These are phyloP conservation scores for Drosophila navojoa DNA, from an alignment of 1,140 invertebrate species.

Conservation along the genomic window DNA sequence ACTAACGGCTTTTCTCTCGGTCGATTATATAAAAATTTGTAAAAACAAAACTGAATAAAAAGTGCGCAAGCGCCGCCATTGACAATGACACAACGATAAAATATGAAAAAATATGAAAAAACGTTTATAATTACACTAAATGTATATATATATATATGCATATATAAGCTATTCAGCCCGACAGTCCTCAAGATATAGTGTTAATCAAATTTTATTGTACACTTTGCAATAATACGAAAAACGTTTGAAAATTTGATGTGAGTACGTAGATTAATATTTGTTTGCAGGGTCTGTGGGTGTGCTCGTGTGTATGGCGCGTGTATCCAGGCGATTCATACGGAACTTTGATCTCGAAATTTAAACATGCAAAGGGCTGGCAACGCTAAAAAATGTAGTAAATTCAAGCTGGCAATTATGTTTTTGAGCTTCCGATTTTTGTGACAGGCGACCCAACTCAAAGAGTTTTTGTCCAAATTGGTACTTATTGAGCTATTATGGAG, in stretches of 20 bases:
- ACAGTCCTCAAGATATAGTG: conserved; percentile 17
- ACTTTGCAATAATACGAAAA: conserved; percentile 33
- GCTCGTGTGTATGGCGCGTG: neutral
- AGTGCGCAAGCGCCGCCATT: conserved; percentile 18
- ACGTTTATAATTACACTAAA: conserved; percentile 28
- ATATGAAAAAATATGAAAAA: conserved; percentile 34
- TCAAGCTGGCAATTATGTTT: neutral
- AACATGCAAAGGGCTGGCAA: conserved; percentile 10
- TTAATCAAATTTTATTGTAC: conserved; percentile 43
- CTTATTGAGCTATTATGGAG: conserved; percentile 31
- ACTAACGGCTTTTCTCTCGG: conserved; percentile 29
- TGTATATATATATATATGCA: neutral
- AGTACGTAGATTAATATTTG: conserved; percentile 51
- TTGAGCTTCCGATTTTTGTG: neutral
- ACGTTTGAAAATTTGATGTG: conserved; percentile 20
- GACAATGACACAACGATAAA: conserved; percentile 39
- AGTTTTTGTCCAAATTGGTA: conserved; percentile 5
- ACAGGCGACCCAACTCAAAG: conserved; percentile 1
- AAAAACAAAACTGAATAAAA: conserved; percentile 17
- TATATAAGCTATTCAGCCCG: conserved; percentile 26
- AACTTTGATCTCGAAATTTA: conserved; percentile 38
- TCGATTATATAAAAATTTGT: conserved; percentile 27
- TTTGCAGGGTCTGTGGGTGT: conserved; percentile 23
- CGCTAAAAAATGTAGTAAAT: neutral
- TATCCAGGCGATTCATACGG: conserved; percentile 21